A percentile compares a stretch with the other conserved stretches of the same genome.
Conservation (phyloP, 2,113 vertebrate genomes). For the Illadopsis cleaveri region DNA sequence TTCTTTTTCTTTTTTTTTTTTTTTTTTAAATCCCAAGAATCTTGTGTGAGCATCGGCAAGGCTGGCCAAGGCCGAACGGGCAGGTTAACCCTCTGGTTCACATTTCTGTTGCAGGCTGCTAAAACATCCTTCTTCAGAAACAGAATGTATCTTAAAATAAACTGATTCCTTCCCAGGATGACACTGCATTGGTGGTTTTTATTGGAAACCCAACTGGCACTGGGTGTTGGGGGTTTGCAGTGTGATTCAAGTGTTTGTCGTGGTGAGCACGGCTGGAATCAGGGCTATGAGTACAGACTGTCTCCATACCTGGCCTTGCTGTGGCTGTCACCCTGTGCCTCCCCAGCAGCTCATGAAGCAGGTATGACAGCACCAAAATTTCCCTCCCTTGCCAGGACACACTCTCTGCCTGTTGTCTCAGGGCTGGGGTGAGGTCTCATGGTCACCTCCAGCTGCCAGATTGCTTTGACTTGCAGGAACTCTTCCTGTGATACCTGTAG, state of each 20-base stretch:
- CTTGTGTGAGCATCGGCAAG: background rate
- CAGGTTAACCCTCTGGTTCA: background rate
- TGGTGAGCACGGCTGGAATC: background rate
- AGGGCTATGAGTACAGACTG: fast-evolving
- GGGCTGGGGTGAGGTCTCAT: background rate
- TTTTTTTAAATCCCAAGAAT: background rate
- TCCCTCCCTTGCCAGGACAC: background rate
- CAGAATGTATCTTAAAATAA: conserved; percentile 59
- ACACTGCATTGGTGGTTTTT: background rate
- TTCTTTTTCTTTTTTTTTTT: background rate
- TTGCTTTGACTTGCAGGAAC: background rate
- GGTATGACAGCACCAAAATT: background rate
- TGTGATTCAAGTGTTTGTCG: fast-evolving
- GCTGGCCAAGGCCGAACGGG: background rate
- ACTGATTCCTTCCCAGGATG: background rate
- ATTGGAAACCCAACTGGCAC: background rate
- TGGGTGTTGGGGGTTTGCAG: background rate
- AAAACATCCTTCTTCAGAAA: background rate
- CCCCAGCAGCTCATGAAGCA: background rate
- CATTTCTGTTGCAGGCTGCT: conserved; percentile 16
- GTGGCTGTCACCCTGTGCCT: background rate
- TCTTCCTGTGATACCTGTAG: fast-evolving
- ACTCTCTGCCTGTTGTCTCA: too few species aligned
- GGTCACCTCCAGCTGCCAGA: background rate
- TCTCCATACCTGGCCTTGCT: background rate